Conservation (phyloP, 2,888 invertebrate species). For the Metacarcinus magister region DNA sequence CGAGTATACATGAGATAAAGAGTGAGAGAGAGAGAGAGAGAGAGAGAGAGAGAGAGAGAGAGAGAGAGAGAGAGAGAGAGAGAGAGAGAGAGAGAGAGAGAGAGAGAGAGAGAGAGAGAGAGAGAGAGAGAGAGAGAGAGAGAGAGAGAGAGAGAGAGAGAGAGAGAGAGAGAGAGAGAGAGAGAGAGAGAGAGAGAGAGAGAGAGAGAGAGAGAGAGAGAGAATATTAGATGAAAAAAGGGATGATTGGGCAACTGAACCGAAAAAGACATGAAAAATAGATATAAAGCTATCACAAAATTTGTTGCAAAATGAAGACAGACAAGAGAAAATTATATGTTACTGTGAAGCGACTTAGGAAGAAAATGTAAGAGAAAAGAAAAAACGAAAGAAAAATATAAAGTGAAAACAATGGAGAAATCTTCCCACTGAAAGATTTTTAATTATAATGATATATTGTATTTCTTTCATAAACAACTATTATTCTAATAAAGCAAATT, state of each 20-base stretch:
- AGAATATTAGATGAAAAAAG: neutral
- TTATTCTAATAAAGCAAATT: too few species aligned
- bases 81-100: neutral
- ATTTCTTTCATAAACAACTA: neutral
- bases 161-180: conserved; percentile 13
- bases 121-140: conserved; percentile 13
- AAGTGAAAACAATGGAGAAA: neutral
- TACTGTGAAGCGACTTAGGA: neutral
- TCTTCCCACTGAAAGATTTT: neutral
- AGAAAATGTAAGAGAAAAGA: neutral
- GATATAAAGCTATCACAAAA: neutral
- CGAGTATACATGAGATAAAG: neutral
- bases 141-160: conserved; percentile 26
- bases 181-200: conserved; percentile 9
- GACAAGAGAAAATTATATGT: neutral
- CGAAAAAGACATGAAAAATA: neutral
- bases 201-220: neutral
- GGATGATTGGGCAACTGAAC: neutral
- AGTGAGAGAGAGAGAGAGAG: neutral
- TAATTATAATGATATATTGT: neutral
- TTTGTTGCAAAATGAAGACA: neutral
- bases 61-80: neutral
- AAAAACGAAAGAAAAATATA: neutral
- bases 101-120: neutral
- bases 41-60: neutral